phyloP scores from a whole-genome alignment of 1,140 invertebrate genomes.

The Steinernema khuongi region DNA sequence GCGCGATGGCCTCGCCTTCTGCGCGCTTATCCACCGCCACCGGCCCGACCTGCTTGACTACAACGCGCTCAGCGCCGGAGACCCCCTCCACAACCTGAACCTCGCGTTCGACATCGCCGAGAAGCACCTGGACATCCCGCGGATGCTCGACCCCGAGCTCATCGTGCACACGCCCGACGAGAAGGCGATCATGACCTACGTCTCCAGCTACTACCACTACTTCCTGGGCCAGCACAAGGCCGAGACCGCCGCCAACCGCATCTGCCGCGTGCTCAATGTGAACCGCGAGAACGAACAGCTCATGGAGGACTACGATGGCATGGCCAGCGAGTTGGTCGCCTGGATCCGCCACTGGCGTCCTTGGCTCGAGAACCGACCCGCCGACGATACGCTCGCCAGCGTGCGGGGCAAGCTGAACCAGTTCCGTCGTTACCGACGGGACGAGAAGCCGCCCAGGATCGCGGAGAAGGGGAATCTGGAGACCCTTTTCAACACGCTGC shows the following conservation, averaged over 20 bases:
- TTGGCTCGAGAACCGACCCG: constrained; percentile 91
- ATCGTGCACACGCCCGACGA: constrained; percentile 73
- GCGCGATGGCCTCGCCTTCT: constrained; percentile 94
- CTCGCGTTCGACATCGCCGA: constrained; percentile 98
- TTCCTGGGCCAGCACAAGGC: constrained; percentile 96
- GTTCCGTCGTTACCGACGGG: constrained; percentile 92
- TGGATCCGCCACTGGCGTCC: constrained; percentile 98
- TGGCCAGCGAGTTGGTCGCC: constrained; percentile 74
- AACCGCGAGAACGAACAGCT: constrained; percentile 78
- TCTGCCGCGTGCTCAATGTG: constrained; percentile 97
- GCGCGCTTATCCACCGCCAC: constrained; percentile 97
- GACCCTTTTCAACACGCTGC: constrained; percentile 96
- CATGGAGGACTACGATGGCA: constrained; percentile 97
- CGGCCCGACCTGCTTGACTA: constrained; percentile 97
- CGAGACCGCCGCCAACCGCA: constrained; percentile 74
- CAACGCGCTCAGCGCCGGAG: constrained; percentile 92
- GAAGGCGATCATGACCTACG: constrained; percentile 97
- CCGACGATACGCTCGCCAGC: constrained; percentile 90
- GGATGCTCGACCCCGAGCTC: constrained; percentile 98
- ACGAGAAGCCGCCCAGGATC: constrained; percentile 95
- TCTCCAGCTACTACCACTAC: constrained; percentile 98
- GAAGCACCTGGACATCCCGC: constrained; percentile 97
- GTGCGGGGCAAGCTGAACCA: constrained; percentile 96
- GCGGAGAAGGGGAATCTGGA: constrained; percentile 96
- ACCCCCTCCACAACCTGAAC: constrained; percentile 95